Evolutionary conservation across 2,888 invertebrate genomes (phyloP).

Genomic region (Tetanocera ferruginea): DNA sequence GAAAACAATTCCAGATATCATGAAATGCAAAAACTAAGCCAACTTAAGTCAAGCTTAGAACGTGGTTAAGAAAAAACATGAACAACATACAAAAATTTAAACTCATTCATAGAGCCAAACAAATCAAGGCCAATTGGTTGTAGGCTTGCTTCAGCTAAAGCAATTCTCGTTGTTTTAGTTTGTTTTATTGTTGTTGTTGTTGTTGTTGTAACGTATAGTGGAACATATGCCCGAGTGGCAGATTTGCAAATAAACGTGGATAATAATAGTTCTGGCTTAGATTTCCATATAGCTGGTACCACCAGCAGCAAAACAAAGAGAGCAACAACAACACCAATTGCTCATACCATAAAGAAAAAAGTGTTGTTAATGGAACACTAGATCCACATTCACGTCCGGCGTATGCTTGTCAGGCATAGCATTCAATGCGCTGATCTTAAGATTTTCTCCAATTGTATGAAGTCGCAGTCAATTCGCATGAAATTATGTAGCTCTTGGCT

Average conservation of each 20-base stretch:
- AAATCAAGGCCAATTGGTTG: constrained; percentile 23
- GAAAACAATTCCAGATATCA: neutral
- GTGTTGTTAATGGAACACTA: constrained; percentile 13
- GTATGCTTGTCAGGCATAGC: neutral
- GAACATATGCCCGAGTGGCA: constrained; percentile 5
- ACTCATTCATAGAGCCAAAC: constrained; percentile 1
- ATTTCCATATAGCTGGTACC: neutral
- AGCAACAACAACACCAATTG: neutral
- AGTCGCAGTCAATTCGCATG: neutral
- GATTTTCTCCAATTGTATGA: neutral
- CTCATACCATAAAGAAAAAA: neutral
- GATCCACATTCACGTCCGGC: constrained; percentile 1
- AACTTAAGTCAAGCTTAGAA: neutral
- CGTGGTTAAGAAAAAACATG: neutral
- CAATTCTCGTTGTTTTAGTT: neutral
- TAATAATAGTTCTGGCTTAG: constrained; percentile 20
- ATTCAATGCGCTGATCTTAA: neutral
- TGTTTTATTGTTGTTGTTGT: neutral
- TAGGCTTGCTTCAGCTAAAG: neutral
- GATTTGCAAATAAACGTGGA: constrained; percentile 13
- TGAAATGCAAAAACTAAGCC: neutral
- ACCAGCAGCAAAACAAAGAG: neutral
- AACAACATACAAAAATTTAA: neutral
- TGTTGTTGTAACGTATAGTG: neutral
- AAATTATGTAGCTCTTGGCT: constrained; percentile 21